A percentile compares a stretch with the other conserved stretches of the same genome.
Evolutionary conservation across 2,797 vertebrate genomes (phyloP).

Genomic region (Sebastes flavidus): DNA sequence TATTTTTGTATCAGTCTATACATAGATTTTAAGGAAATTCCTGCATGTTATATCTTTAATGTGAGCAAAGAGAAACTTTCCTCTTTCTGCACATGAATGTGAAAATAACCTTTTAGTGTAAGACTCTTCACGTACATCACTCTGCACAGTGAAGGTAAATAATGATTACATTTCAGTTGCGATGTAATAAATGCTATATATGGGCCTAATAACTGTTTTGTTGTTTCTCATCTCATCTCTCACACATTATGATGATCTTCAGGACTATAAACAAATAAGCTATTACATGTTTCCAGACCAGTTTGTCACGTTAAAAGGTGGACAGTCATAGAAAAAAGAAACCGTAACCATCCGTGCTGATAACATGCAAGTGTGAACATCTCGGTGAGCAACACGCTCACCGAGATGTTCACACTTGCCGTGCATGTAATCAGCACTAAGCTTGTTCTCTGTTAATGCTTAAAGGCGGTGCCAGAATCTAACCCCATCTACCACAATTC

Average conservation of each 20-base stretch:
- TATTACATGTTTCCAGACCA: not conserved
- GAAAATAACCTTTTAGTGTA: no score
- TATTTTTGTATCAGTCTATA: not conserved
- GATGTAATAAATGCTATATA: not conserved
- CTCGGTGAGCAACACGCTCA: not conserved
- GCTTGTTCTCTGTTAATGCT: not conserved
- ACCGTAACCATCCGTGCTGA: not conserved
- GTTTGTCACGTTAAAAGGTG: not conserved
- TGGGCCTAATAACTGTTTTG: not conserved
- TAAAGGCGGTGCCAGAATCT: not conserved
- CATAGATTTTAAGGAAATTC: no score
- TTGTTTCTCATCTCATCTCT: not conserved
- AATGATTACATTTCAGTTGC: not conserved
- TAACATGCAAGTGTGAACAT: no score
- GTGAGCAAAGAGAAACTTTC: not conserved
- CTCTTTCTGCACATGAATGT: no score
- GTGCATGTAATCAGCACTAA: not conserved
- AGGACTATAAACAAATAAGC: not conserved
- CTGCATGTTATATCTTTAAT: fast-evolving
- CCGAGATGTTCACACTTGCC: not conserved
- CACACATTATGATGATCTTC: not conserved
- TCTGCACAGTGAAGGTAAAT: not conserved
- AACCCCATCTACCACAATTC: not conserved
- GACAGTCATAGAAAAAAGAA: not conserved
- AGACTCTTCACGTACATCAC: no score